phyloP scores from a whole-genome alignment of 2,888 invertebrate genomes.

The Periphyllus acericola region DNA sequence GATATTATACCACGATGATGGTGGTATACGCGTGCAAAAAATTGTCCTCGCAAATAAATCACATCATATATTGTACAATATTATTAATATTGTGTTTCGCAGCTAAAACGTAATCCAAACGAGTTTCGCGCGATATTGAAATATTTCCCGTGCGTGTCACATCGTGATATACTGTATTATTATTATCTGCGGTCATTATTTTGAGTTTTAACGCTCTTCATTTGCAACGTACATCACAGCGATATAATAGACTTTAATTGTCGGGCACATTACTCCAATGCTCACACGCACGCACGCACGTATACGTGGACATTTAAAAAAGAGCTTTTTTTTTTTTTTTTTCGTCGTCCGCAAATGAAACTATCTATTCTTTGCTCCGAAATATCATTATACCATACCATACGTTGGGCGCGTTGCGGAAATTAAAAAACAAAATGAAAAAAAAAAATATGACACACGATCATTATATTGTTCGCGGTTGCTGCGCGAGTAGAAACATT shows the following conservation, averaged over 20 bases:
- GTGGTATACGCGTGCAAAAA: neutral
- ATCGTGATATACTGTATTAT: neutral
- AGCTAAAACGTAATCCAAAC: neutral
- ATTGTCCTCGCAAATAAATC: conserved; percentile 34
- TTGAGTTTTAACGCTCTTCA: neutral
- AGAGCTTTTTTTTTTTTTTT: neutral
- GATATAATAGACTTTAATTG: neutral
- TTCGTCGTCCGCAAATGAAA: neutral
- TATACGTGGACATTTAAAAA: neutral
- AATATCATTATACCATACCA: neutral
- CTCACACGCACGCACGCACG: too few species aligned
- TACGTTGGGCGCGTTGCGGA: neutral
- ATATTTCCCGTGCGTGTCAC: neutral
- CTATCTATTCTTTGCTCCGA: neutral
- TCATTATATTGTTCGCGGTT: neutral
- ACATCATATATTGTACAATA: neutral
- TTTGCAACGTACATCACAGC: neutral
- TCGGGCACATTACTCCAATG: neutral
- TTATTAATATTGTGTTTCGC: neutral
- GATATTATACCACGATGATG: neutral
- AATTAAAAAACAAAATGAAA: conserved; percentile 2
- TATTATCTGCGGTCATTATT: neutral
- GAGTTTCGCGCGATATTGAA: conserved; percentile 27
- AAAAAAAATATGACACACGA: neutral
- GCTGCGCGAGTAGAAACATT: conserved; percentile 4